Base-by-base conservation (phyloP, 2,113 vertebrate species). In the Fukomys damarensis region DNA sequence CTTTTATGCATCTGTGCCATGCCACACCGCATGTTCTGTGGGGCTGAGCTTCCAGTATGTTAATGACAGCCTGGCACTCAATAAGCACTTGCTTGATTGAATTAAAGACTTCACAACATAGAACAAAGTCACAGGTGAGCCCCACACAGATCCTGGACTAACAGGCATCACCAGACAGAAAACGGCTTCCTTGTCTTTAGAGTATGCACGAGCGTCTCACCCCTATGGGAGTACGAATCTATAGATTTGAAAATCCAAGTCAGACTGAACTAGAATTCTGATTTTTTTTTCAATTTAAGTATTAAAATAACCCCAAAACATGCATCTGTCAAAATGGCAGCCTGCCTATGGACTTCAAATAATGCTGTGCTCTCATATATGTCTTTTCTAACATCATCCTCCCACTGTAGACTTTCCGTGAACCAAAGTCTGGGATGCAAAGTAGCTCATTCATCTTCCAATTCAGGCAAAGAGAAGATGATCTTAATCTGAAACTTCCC, bases 311-410 rank as follows among this genome's bases (percentile, higher is more conserved):
- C 54, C 68, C 56, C 14, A 85, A 65, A 86, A 82, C 94, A 96
- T 85, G 49, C 93, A 97, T 98, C 96, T 97, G 95, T 98, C 97
- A 98, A 97, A 97, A 93, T 97, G 96, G 97, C 93, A 92, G 81
- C 93, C 94, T 86, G 24, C 86, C 91, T 98, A 92, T 96, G 93
- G 90, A 97, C 65, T 98, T 89, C 97, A 94, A 98, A 97, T 98
- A 92, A 91, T 95, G 96, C 52, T 93, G 96, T 97, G 76, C 93
- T 98, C 92, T 65, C 66, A 74, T 63, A 74, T 81, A n/a, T 70
- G 41, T 93, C 63, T 79, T 93, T 79, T 56, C 89, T 84, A 91
- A 96, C 86, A 91, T 80, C 3, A 56, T 96, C 97, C 88, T 97
- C 79, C 28, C 35, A 94, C 88, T 89, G 98, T 81, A 98, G 91